A percentile compares a stretch with the other conserved stretches of the same genome.
phyloP scores from a whole-genome alignment of 2,797 vertebrate species.

The Limosa lapponica region DNA sequence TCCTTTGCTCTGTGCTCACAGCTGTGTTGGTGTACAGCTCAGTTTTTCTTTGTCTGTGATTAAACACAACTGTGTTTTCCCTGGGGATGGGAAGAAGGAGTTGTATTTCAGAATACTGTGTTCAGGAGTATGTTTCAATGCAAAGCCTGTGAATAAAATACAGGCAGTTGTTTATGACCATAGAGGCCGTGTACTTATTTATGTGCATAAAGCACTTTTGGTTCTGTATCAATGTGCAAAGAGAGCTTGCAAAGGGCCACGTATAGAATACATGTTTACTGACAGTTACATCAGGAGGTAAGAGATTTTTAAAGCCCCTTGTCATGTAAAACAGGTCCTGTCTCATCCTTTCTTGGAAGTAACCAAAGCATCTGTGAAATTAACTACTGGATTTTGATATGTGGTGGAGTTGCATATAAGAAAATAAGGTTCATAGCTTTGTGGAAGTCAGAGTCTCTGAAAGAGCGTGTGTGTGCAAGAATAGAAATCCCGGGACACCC shows the following conservation, averaged over 20 bases:
- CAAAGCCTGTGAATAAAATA: neutral
- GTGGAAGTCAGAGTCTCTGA: neutral
- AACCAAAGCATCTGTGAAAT: neutral
- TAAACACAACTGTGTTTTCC: neutral
- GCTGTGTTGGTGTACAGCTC: neutral
- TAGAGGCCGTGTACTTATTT: fast-evolving
- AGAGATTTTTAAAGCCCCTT: neutral
- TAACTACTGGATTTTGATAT: neutral
- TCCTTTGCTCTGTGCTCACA: neutral
- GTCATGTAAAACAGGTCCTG: neutral
- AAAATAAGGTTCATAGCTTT: neutral
- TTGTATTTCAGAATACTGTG: neutral
- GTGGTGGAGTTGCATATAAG: fast-evolving
- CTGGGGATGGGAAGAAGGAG: neutral
- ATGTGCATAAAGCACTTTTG: neutral
- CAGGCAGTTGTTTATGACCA: neutral
- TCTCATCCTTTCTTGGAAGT: neutral
- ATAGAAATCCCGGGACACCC: fast-evolving
- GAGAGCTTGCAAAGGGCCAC: fast-evolving
- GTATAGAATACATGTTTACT: fast-evolving
- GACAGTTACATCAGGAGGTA: fast-evolving
- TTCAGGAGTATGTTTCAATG: neutral
- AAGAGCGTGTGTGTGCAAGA: neutral
- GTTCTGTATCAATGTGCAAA: neutral
- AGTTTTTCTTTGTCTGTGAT: neutral